phyloP scores from a whole-genome alignment of 2,113 vertebrate genomes.

The Takifugu bimaculatus region DNA sequence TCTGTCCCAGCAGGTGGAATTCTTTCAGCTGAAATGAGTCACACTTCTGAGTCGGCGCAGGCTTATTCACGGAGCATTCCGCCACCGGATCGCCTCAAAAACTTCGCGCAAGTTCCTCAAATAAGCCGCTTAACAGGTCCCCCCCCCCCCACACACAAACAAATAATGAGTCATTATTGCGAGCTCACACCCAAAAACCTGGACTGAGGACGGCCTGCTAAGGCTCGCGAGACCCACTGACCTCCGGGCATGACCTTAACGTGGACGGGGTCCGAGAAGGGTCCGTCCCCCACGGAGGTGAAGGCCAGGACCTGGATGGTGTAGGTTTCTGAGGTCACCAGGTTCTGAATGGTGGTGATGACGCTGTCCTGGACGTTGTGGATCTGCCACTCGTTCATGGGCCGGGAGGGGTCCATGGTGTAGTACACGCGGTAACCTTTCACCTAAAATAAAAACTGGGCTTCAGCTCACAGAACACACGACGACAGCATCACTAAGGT shows the following conservation, averaged over 20 bases:
- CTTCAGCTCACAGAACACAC: too few species aligned
- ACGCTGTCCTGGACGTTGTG: conserved; percentile 95
- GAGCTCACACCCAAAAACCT: conserved; percentile 1
- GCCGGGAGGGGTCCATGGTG: conserved; percentile 90
- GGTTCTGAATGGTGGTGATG: conserved; percentile 90
- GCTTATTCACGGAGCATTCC: conserved; percentile 21
- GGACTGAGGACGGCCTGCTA: conserved; percentile 6
- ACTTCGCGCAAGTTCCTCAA: conserved; percentile 27
- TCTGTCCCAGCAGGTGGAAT: conserved; percentile 32
- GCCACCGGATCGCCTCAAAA: conserved; percentile 14
- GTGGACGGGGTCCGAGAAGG: conserved; percentile 92
- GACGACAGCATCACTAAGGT: background rate
- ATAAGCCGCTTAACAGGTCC: conserved; percentile 28
- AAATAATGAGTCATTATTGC: conserved; percentile 27
- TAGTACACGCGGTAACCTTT: conserved; percentile 94
- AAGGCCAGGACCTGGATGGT: conserved; percentile 93
- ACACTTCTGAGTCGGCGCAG: conserved; percentile 38
- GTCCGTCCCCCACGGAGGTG: conserved; percentile 95
- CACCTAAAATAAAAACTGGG: conserved; percentile 69
- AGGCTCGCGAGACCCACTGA: conserved; percentile 60
- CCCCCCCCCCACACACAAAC: conserved; percentile 5
- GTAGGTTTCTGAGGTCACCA: conserved; percentile 89
- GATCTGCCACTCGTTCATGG: conserved; percentile 92
- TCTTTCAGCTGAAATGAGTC: conserved; percentile 32
- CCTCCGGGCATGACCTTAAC: conserved; percentile 96